Evolutionary conservation across 2,113 vertebrate species (phyloP).

Genomic region (Plecturocebus donacophilus): DNA sequence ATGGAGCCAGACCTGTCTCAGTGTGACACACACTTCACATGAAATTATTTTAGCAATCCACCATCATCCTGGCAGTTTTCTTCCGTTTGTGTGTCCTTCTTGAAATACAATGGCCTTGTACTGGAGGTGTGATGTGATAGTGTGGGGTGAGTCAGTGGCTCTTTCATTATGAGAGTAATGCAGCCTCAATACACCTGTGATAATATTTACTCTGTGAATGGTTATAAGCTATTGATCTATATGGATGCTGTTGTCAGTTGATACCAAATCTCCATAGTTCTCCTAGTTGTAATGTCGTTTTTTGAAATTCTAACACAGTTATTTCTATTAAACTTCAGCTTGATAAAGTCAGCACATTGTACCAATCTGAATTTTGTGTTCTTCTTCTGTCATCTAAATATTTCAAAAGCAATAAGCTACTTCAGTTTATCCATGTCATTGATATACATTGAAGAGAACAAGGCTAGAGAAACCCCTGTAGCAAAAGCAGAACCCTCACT

Average conservation of each 20-base stretch:
- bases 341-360: background rate
- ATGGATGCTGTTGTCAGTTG: background rate
- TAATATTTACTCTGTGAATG: background rate
- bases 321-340: background rate
- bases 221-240: background rate
- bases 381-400: background rate
- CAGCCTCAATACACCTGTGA: fast-evolving
- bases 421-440: background rate
- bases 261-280: background rate
- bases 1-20: background rate
- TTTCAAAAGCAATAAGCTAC: background rate
- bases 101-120: fast-evolving
- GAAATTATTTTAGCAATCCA: background rate
- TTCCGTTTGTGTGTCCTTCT: background rate
- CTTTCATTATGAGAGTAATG: background rate
- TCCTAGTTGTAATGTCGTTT: background rate
- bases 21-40: too few relatives aligned
- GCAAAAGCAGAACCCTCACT: background rate
- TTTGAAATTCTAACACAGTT: background rate
- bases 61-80: background rate
- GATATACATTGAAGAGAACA: background rate
- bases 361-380: background rate
- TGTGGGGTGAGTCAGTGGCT: fast-evolving
- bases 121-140: too few relatives aligned
- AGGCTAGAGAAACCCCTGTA: background rate